Evolutionary conservation across 2,888 invertebrate genomes (phyloP), one percentile per base, ranked within the genome.

Genomic region (Amaurobius ferox): DNA sequence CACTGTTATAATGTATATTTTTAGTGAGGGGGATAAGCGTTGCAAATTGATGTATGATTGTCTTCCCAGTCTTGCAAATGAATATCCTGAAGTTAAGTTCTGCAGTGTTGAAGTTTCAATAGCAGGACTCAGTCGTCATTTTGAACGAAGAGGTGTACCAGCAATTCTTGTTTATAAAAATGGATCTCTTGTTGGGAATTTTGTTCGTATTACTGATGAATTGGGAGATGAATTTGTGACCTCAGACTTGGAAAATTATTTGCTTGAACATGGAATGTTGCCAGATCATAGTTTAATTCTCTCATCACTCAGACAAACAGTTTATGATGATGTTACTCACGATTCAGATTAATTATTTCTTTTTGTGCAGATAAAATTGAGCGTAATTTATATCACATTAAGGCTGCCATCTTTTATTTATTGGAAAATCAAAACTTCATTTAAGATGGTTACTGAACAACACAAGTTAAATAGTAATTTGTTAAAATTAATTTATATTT

Each of bases 101-200:
- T 98, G 97, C 91, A 94, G 95, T 90, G 95, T 98, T 88, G 93
- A 94, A 88, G 94, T 96, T 40, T 94, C 96, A 3, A 93, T 94
- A 44, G 97, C 97, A 1, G 96, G 96, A 0, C 93, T 98, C 90
- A 98, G 97, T 91, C 93, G 94, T 76, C 94, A 95, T 89, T 98
- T 98, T 91, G 92, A 92, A 90, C 91, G 92, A 29, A 94, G 94
- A 89, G 98, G 98, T 28, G 94, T 98, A 0, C 99, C 99, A 16
- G 98, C 98, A 0, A 91, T 99, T 74, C 92, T 98, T 44, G 95
- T 96, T 0, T 99, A 99, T 91, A 97, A 97, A 68, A 94, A 93
- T 55, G 97, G 97, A 2, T 95, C 96, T 90, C 92, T 98, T 5
- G 95, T 98, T 90, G 98, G 98, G 0, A 98, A 98, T 92, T 98